Conservation (phyloP, 2,888 invertebrate species). For the Hirtodrosophila confusa region DNA sequence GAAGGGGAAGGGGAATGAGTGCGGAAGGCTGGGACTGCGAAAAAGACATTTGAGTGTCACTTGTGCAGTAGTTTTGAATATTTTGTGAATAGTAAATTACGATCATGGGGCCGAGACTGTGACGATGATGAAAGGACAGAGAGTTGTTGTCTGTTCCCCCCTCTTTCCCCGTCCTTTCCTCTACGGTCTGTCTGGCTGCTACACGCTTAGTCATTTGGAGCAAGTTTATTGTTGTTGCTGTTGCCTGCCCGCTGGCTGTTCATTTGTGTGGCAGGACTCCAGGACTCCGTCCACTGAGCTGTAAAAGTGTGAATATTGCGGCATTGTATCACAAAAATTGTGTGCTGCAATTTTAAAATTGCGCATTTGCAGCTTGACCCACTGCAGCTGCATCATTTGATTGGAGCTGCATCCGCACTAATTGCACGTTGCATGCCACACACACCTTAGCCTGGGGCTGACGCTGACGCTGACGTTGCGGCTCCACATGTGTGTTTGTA, state of each 20-base stretch:
- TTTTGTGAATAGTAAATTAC: slow-evolving; percentile 76
- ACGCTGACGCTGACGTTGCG: slow-evolving; percentile 9
- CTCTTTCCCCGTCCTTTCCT: background rate
- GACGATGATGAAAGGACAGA: slow-evolving; percentile 8
- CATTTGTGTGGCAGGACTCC: slow-evolving; percentile 7
- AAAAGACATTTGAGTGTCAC: slow-evolving; percentile 76
- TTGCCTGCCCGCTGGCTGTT: slow-evolving; percentile 2
- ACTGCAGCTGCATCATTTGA: slow-evolving; percentile 40
- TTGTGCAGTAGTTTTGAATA: slow-evolving; percentile 75
- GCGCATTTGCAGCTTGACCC: slow-evolving; percentile 44
- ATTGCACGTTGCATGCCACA: slow-evolving; percentile 44
- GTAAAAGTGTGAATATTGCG: slow-evolving; percentile 57
- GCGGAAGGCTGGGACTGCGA: slow-evolving; percentile 56
- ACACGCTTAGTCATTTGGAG: slow-evolving; percentile 44
- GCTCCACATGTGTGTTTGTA: slow-evolving; percentile 3
- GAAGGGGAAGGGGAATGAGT: background rate
- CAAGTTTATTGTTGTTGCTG: slow-evolving; percentile 27
- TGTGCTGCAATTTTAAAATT: slow-evolving; percentile 53
- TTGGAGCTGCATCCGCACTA: slow-evolving; percentile 46
- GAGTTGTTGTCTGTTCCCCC: no score
- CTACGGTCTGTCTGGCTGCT: slow-evolving; percentile 5
- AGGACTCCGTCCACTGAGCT: slow-evolving; percentile 15
- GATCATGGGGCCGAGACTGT: slow-evolving; percentile 57
- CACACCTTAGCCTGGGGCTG: slow-evolving; percentile 1
- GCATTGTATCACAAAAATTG: slow-evolving; percentile 30